These are phyloP conservation scores for Lamproptera curius DNA, from an alignment of 2,888 invertebrate species.

Conservation along the genomic window DNA sequence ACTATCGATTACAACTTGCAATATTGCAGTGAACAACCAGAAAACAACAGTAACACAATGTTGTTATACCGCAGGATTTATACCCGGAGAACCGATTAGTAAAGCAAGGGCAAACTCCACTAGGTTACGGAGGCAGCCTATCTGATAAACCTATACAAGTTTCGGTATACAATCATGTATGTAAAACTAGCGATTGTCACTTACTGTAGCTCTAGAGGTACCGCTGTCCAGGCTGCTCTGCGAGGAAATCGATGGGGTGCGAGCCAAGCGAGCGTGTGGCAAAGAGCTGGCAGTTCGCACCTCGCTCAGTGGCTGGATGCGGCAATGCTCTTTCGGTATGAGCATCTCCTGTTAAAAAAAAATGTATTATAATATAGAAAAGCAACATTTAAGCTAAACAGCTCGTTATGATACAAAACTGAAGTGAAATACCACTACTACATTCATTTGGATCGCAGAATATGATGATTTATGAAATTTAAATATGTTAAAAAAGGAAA, in stretches of 20 bases:
- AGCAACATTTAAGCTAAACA: no score
- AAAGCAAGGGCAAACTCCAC: not conserved
- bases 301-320: conserved; percentile 77
- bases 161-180: no score
- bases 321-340: conserved; percentile 68
- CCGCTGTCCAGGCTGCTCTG: conserved; percentile 90
- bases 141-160: no score
- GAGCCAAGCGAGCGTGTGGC: conserved; percentile 85
- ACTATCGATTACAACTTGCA: not conserved
- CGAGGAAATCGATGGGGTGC: conserved; percentile 89
- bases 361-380: no score
- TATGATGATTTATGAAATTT: no score
- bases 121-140: not conserved
- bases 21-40: not conserved
- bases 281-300: conserved; percentile 76
- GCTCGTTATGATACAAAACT: no score
- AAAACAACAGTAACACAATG: no score
- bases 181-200: conserved; percentile 24
- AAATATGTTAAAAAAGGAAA: no score
- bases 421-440: no score
- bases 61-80: no score
- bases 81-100: no score
- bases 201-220: conserved; percentile 78
- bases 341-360: conserved; percentile 61
- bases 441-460: no score